Evolutionary conservation across 2,113 vertebrate genomes (phyloP).

Genomic region (Trichechus manatus): DNA sequence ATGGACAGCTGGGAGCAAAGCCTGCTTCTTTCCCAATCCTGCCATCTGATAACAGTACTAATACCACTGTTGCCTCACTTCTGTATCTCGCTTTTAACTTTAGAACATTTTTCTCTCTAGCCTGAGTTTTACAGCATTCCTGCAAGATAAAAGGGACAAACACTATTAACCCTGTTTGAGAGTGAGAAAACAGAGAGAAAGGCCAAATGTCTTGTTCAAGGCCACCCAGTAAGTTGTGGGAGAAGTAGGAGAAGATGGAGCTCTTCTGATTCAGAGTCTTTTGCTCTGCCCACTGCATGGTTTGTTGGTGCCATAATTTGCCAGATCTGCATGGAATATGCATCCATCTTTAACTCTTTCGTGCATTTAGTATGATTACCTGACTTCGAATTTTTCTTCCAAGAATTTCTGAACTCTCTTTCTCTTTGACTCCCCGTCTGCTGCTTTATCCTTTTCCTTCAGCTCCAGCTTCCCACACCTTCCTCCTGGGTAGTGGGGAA

Average conservation of each 20-base stretch:
- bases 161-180: neutral
- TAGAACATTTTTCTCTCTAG: neutral
- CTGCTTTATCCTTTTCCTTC: neutral
- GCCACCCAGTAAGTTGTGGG: neutral
- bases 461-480: conserved; percentile 13
- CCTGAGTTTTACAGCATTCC: neutral
- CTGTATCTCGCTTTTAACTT: neutral
- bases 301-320: too few species aligned
- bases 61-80: neutral
- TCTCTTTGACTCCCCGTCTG: neutral
- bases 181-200: neutral
- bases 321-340: neutral
- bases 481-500: neutral
- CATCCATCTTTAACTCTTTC: neutral
- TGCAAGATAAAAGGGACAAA: conserved; percentile 36
- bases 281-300: neutral
- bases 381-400: neutral
- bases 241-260: neutral
- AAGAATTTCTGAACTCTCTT: neutral
- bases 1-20: neutral
- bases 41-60: neutral
- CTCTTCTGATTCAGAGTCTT: neutral
- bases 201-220: neutral
- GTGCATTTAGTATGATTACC: neutral
- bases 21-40: neutral